Evolutionary conservation across 2,797 vertebrate genomes (phyloP).

Genomic region (Sciurus vulgaris): DNA sequence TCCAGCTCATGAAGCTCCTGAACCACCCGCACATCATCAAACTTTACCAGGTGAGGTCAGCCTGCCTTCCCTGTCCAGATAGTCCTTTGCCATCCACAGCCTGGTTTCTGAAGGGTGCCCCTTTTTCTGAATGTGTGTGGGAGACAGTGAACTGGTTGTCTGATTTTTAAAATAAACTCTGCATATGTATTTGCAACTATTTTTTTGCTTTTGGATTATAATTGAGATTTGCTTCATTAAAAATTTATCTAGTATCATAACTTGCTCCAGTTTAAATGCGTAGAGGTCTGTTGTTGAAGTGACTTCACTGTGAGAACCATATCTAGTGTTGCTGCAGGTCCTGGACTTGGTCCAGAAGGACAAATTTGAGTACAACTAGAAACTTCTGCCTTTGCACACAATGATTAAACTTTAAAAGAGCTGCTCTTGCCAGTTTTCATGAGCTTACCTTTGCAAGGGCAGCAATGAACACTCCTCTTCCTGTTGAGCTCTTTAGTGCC

Average conservation of each 20-base stretch:
- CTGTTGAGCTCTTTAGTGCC: neutral
- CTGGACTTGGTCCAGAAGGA: neutral
- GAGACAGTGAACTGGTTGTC: neutral
- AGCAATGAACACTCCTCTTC: neutral
- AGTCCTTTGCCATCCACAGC: neutral
- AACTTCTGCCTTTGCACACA: slow-evolving; percentile 5
- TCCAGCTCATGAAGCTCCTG: slow-evolving; percentile 99
- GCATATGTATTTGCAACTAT: neutral
- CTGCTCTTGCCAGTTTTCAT: neutral
- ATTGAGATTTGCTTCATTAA: neutral
- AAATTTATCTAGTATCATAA: neutral
- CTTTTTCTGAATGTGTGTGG: neutral
- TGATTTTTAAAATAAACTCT: neutral
- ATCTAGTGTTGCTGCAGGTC: neutral
- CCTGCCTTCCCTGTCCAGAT: neutral
- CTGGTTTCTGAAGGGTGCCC: neutral
- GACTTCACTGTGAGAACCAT: neutral
- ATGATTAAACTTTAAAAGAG: slow-evolving; percentile 50
- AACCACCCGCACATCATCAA: slow-evolving; percentile 98
- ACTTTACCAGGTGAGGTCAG: slow-evolving; percentile 95
- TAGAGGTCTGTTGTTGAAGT: neutral
- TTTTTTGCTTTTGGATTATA: neutral
- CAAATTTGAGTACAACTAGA: slow-evolving; percentile 25
- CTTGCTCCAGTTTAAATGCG: neutral
- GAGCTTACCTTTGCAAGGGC: neutral